Base-by-base conservation (phyloP, 2,113 vertebrate species). In the Tamias sibiricus region DNA sequence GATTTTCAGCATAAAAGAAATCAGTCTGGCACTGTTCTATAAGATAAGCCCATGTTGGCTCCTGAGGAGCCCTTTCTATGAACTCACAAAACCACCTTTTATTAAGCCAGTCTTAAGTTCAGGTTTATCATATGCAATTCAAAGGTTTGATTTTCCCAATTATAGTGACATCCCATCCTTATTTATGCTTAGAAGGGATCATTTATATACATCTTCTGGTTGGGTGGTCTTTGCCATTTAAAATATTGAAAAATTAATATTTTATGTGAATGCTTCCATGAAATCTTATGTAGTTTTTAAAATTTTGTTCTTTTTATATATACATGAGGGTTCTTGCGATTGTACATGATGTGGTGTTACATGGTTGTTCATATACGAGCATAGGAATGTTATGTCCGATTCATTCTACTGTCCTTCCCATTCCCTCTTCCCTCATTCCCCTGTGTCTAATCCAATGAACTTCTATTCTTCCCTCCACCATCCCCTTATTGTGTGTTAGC, bases 141-240 rank as follows among this genome's bases (percentile, higher is more conserved):
- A 35, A 93, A 85, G 49, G 83, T 84, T 52, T 91, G 57, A 47
- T 69, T 54, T 92, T 59, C 93, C 44, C 8, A 49, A 83, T 66
- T 57, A 54, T 2, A 83, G 47, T 69, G 91, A 92, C 42, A 84
- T 74, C 42, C 54, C 86, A 80, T 49, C 47, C 83, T 22, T 69
- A 24, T 90, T 88, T 94, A 54, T 10, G 54, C 49, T 82, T 82
- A 16, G 72, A 35, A 93, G 30, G 47, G 91, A 84, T 4, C 24
- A 49, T 54, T 91, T 37, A 40, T 62, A 57, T n/a, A 86, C 7
- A 74, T 35, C 8, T 90, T 86, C 11, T 54, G 6, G 6, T 40
- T 94, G 40, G 37, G 26, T 82, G 75, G 62, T 86, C 47, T 20
- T 52, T 85, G 20, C 35, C 74, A 75, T 88, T 96, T 90, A 88